phyloP scores from a whole-genome alignment of 2,113 vertebrate species.

The Tyrannus savana region DNA sequence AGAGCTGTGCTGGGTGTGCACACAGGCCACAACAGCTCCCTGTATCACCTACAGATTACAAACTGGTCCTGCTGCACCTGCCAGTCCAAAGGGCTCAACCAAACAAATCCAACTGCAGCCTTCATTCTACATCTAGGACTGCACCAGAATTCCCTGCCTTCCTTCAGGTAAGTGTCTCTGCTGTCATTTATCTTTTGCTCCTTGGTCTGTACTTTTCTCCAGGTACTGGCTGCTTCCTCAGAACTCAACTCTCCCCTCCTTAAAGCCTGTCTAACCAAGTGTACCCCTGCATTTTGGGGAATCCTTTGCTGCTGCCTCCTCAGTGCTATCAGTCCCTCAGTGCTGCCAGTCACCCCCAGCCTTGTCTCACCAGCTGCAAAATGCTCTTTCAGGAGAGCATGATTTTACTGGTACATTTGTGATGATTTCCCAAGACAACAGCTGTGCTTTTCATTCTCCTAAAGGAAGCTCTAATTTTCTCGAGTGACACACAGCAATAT shows the following conservation, averaged over 20 bases:
- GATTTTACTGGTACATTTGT: not conserved
- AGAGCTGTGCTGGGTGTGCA: not conserved
- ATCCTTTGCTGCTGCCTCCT: not conserved
- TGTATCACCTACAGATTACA: not conserved
- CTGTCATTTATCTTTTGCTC: not conserved
- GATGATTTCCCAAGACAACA: not conserved
- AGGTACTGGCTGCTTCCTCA: not conserved
- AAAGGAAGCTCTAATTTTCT: not conserved
- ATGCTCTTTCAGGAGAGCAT: not conserved
- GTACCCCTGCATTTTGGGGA: not conserved
- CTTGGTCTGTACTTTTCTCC: not conserved
- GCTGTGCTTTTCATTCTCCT: not conserved
- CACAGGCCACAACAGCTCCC: not conserved
- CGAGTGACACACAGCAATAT: not conserved
- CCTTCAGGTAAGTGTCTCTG: not conserved
- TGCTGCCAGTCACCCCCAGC: not conserved
- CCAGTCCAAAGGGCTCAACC: not conserved
- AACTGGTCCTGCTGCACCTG: not conserved
- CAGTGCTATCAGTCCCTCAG: not conserved
- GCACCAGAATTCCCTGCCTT: not conserved
- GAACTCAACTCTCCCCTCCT: not conserved
- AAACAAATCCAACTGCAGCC: not conserved
- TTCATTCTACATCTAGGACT: not conserved
- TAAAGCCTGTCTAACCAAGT: not conserved
- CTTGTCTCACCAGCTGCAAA: not conserved